These are phyloP conservation scores for Coelopa frigida DNA, from an alignment of 1,140 invertebrate species.

Conservation along the genomic window DNA sequence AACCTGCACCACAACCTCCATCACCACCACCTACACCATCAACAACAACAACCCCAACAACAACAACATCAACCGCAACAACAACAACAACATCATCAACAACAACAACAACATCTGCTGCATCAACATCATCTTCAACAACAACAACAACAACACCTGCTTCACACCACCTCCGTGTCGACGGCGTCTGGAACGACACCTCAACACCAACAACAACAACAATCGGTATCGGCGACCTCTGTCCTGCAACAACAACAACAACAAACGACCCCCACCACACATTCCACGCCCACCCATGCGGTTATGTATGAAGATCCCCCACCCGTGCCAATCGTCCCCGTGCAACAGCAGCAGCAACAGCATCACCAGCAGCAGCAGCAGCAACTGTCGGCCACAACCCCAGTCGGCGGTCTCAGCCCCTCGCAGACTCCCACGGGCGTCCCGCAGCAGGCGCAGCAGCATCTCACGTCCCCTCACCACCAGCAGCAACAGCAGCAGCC, in stretches of 20 bases:
- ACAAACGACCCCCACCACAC: constrained; percentile 37
- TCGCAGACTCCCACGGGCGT: constrained; percentile 33
- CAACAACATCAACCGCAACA: constrained; percentile 20
- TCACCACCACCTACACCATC: constrained; percentile 24
- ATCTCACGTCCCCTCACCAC: constrained; percentile 40
- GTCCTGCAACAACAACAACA: constrained; percentile 24
- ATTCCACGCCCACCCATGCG: constrained; percentile 44
- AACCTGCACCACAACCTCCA: constrained; percentile 31
- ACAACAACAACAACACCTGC: constrained; percentile 22
- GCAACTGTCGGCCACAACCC: constrained; percentile 30
- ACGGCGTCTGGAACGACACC: constrained; percentile 3
- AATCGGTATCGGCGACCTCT: constrained; percentile 9
- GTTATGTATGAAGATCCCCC: constrained; percentile 43
- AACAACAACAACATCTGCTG: constrained; percentile 14
- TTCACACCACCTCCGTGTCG: constrained; percentile 26
- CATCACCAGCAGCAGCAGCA: constrained; percentile 28
- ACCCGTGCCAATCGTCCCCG: constrained; percentile 35
- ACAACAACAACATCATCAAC: constrained; percentile 20
- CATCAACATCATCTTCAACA: constrained; percentile 9
- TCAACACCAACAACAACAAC: constrained; percentile 18
- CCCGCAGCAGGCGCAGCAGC: constrained; percentile 30
- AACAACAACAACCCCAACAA: constrained; percentile 17
- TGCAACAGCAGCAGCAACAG: constrained; percentile 19
- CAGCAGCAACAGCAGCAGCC: constrained; percentile 33
- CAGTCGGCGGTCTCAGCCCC: constrained; percentile 36